Evolutionary conservation across 2,113 vertebrate genomes (phyloP), one percentile per base, ranked within the genome.

Genomic region (Bagarius yarrelli): DNA sequence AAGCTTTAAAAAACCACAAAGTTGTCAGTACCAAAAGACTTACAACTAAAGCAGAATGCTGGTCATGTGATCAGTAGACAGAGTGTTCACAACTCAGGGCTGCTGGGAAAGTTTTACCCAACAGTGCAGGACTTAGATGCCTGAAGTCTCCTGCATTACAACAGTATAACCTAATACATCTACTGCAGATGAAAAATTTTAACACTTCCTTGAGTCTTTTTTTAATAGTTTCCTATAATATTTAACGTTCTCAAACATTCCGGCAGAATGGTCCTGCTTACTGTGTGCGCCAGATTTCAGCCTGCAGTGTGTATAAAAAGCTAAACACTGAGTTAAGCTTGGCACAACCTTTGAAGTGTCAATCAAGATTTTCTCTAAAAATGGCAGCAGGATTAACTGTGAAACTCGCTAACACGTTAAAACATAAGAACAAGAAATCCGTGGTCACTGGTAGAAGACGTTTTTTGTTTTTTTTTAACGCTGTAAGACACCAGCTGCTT

Each of bases 331-430:
- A 32, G 18, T 36, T 36, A 23, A 21, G 19, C 12, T 36, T n/a
- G 21, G 34, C 34, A n/a, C 12, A 67, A 32, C 19, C 11, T 64
- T 34, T 64, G 61, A 64, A 66, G 32, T 66, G 63, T 36, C 63
- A 66, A n/a, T 67, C 64, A 67, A 67, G 64, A 67, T 67, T 67
- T 67, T 67, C 34, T 40, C 36, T 21, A 36, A 40, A 66, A 40
- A 66, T 23, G 21, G 32, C 34, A 66, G 63, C 32, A 40, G 64
- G 34, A 19, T 40, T 64, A n/a, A 1, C 2, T n/a, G 34, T 15
- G 6, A 44, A 12, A 67, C 36, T 40, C 11, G 2, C 21, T 36
- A 36, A 40, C 34, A 66, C 18, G 27, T 36, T 18, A 66, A 16
- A 40, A 40, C 34, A 67, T 12, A 12, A 67, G 64, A 40, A 67